These are phyloP conservation scores for Syndactyla subalaris DNA, from an alignment of 2,797 vertebrate species.

Conservation along the genomic window DNA sequence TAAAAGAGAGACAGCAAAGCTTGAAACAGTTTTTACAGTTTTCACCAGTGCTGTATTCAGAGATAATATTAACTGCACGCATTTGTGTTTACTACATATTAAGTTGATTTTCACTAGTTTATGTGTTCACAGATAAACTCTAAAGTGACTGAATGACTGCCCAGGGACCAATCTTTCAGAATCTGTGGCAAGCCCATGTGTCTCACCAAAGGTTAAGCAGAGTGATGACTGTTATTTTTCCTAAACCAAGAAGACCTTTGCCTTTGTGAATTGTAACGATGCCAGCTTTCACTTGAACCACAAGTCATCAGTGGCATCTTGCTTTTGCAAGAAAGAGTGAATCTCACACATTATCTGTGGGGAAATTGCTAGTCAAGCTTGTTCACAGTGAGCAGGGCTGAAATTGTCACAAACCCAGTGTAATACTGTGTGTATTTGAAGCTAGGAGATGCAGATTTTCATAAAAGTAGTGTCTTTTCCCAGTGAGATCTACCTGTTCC, in stretches of 20 bases:
- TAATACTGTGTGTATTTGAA: background rate
- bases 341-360: background rate
- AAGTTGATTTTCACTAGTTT: background rate
- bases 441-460: background rate
- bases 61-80: rapidly evolving
- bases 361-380: background rate
- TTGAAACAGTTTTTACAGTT: background rate
- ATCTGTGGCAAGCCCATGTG: background rate
- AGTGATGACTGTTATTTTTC: background rate
- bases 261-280: background rate
- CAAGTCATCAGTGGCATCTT: background rate
- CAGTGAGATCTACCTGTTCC: background rate
- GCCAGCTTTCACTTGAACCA: background rate
- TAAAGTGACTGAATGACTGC: background rate
- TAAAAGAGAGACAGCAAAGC: background rate
- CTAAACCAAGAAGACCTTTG: background rate
- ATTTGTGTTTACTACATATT: background rate
- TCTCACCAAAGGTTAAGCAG: background rate
- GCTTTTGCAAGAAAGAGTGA: background rate
- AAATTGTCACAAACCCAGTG: background rate
- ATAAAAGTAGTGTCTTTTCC: background rate
- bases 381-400: background rate
- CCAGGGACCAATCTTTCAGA: background rate
- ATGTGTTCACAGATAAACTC: background rate
- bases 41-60: background rate